phyloP scores from a whole-genome alignment of 2,797 vertebrate species.

The Anolis apletophallus region DNA sequence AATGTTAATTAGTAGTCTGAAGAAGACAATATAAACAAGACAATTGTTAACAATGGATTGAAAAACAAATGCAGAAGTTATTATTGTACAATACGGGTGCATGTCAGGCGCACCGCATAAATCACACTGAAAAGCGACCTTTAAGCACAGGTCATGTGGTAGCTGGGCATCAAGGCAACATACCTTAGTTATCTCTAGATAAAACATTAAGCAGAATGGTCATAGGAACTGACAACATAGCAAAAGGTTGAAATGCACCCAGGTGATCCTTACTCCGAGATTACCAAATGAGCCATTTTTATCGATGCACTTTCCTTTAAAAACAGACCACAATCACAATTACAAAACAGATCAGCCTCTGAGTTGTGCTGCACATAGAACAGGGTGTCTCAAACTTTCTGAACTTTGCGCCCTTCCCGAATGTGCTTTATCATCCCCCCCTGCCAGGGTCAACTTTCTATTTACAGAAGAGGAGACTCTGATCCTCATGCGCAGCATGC shows the following conservation, averaged over 20 bases:
- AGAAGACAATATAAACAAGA: not conserved
- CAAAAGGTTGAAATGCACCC: constrained; percentile 12
- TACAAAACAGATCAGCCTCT: constrained; percentile 11
- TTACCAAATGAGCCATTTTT: not conserved
- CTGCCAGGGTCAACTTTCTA: not conserved
- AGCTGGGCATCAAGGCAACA: constrained; percentile 1
- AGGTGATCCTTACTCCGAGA: constrained; percentile 17
- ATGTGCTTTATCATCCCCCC: not conserved
- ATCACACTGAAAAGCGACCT: constrained; percentile 11
- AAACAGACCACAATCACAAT: not conserved
- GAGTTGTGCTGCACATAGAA: not conserved
- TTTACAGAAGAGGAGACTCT: not conserved
- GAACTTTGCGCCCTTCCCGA: constrained; percentile 4
- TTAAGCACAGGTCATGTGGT: constrained; percentile 1
- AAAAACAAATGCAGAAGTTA: constrained; percentile 1
- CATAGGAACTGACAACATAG: not conserved
- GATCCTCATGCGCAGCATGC: not conserved
- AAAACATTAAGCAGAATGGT: constrained; percentile 24
- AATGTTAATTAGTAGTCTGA: not conserved
- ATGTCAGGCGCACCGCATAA: not conserved
- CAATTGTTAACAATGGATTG: not conserved
- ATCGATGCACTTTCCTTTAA: not conserved
- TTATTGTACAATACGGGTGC: not conserved
- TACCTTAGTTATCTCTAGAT: constrained; percentile 26
- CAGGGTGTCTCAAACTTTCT: not conserved